Base-by-base conservation (phyloP, 2,113 vertebrate genomes). In the Globicephala melas region DNA sequence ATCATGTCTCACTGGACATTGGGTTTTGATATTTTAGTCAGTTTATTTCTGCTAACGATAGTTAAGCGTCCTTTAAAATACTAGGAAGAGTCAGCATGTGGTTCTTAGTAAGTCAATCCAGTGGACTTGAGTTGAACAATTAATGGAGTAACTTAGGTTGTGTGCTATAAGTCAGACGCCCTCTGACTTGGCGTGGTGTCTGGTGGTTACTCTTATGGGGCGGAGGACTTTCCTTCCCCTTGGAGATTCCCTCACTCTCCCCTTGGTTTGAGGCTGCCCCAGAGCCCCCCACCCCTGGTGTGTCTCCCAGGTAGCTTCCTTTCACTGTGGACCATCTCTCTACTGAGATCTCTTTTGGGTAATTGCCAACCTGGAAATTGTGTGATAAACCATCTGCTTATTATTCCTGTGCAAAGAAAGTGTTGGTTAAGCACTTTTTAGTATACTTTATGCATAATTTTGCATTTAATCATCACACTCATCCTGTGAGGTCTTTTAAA, bases 11-110 rank as follows among this genome's bases (percentile, higher is more conserved):
- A 89, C 74, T 82, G 47, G 21, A 89, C 5, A 80, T 1, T 97
- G 44, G 18, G 6, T 68, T 98, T 91, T 93, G 28, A 77, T 95
- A 70, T 31, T 76, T 91, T 85, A 36, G 36, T 91, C n/a, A 94
- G 28, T 85, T 93, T 85, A 86, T 85, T 95, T 97, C 68, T 97
- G 38, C 63, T 89, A 65, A 55, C 81, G 25, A 41, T 85, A 94
- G 26, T 44, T 97, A 91, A 97, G 44, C 0, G 3, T 85, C 36
- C 21, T 89, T 81, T 44, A 77, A 95, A 96, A 87, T 81, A 55
- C 18, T 77, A 92, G 89, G 60, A 87, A 80, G 17, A 18, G 41
- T 88, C 65, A 85, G 50, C 23, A n/a, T 65, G 10, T 85, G 47
- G 8, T 93, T 89, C 12, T 4, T 20, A 80, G 26, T 41, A 83